Evolutionary conservation across 2,797 vertebrate genomes (phyloP), one percentile per base, ranked within the genome.

Genomic region (Numenius phaeopus): DNA sequence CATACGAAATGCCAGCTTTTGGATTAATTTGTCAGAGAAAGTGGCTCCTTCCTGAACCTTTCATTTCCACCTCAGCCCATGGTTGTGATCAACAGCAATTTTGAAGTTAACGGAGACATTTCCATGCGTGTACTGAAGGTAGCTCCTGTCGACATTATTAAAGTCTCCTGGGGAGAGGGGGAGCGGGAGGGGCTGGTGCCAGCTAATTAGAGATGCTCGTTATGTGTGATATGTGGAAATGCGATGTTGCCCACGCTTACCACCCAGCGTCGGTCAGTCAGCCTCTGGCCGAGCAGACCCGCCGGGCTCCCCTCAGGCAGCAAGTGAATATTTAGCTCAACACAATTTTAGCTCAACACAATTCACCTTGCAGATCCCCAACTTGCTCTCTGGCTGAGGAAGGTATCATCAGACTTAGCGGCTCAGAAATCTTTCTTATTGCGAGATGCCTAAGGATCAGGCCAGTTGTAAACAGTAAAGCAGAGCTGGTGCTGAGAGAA

Each of bases 191-290:
- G 52, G 57, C 29, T 83, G 65, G 5, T 0, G 3, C 1, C 2
- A 67, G 22, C n/a, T 78, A 2, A 42, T 87, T 20, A 46, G 70
- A 32, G 49, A 12, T 71, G 54, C 40, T 42, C 2, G 23, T 1
- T 79, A 8, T 2, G 59, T 23, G 0, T 17, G 46, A 27, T 11
- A 6, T 23, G 58, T 16, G 5, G 77, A 42, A 57, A 55, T 13
- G 69, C 20, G 42, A 0, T 2, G 9, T 40, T 47, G 27, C 29
- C 57, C 59, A 1, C 2, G 4, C 26, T 5, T 2, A 5, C 3
- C 27, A 11, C 42, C 7, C 23, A 42, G 29, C 4, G 0, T 0
- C 4, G 82, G 30, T 13, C 75, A 19, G 7, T 3, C 61, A 29
- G 55, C 1, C 78, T 47, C 4, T 2, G 16, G 52, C 52, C 0